Percentiles rank a stretch among this genome's conserved stretches.
These are phyloP conservation scores for Scolopax mira DNA, from an alignment of 2,113 vertebrate species.

Conservation along the genomic window DNA sequence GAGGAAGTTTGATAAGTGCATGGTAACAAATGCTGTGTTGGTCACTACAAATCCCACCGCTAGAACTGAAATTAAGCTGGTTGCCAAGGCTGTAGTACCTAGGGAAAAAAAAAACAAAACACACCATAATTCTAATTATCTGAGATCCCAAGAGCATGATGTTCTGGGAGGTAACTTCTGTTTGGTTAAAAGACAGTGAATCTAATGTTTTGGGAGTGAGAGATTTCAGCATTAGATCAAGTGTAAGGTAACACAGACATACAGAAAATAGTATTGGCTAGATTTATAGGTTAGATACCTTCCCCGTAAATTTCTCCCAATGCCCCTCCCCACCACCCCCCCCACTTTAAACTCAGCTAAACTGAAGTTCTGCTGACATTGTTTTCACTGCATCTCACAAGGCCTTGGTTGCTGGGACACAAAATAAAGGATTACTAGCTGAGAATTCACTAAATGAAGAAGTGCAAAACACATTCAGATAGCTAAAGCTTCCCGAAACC, in stretches of 20 bases:
- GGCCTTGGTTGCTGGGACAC: background rate
- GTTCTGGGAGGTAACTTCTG: background rate
- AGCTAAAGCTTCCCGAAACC: background rate
- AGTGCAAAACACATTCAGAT: background rate
- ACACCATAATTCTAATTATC: background rate
- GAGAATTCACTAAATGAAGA: background rate
- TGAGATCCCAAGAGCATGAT: background rate
- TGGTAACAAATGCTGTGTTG: background rate
- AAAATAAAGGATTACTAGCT: background rate
- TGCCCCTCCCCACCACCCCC: rapidly evolving
- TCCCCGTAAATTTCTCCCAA: background rate
- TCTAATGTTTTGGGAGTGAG: background rate
- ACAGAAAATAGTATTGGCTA: background rate
- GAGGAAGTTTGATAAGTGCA: background rate
- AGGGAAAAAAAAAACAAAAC: background rate
- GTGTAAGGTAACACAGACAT: background rate
- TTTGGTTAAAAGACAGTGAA: background rate
- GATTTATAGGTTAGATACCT: background rate
- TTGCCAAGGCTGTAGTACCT: conserved; percentile 8
- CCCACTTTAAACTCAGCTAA: background rate
- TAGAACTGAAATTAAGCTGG: background rate
- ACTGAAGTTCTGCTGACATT: background rate
- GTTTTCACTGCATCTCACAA: background rate
- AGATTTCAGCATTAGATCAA: background rate
- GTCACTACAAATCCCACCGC: background rate